These are phyloP conservation scores for Aspidapion aeneum DNA, from an alignment of 2,888 invertebrate species.

Conservation along the genomic window DNA sequence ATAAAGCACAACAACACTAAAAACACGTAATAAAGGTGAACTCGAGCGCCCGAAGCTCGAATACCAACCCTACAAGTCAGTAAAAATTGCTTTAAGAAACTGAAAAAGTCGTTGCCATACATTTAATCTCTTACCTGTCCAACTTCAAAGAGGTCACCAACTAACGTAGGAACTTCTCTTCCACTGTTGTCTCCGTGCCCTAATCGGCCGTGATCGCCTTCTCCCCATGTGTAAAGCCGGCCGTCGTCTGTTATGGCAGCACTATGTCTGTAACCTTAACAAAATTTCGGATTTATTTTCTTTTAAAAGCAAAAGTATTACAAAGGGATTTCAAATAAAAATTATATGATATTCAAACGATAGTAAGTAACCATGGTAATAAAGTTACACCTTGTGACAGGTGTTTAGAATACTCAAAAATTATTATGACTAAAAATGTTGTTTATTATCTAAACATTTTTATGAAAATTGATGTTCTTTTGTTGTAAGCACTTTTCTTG, in stretches of 20 bases:
- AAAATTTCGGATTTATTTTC: slow-evolving; percentile 34
- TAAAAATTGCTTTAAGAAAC: too few relatives aligned
- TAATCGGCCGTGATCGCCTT: slow-evolving; percentile 54
- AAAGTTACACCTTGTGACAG: too few relatives aligned
- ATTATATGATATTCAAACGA: slow-evolving; percentile 3
- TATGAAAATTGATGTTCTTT: too few relatives aligned
- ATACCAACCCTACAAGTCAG: too few relatives aligned
- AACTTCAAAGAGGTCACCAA: slow-evolving; percentile 55
- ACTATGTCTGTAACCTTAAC: slow-evolving; percentile 51
- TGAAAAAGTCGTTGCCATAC: too few relatives aligned
- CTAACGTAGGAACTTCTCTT: slow-evolving; percentile 56
- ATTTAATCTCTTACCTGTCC: slow-evolving; percentile 52
- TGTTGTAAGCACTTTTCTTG: too few relatives aligned
- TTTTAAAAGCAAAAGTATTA: neutral
- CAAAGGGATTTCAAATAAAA: neutral
- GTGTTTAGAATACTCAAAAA: too few relatives aligned
- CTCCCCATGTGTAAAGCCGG: slow-evolving; percentile 56
- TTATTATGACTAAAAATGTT: too few relatives aligned
- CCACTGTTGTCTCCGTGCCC: slow-evolving; percentile 61
- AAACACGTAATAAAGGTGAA: too few relatives aligned
- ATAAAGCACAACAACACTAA: too few relatives aligned
- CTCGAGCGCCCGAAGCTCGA: too few relatives aligned
- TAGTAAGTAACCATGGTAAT: neutral
- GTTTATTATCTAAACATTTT: too few relatives aligned
- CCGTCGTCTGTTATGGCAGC: slow-evolving; percentile 56